Percentiles rank a stretch among this genome's conserved stretches.
These are phyloP conservation scores for Halcyon leucocephala DNA, from an alignment of 2,797 vertebrate species.

Conservation along the genomic window DNA sequence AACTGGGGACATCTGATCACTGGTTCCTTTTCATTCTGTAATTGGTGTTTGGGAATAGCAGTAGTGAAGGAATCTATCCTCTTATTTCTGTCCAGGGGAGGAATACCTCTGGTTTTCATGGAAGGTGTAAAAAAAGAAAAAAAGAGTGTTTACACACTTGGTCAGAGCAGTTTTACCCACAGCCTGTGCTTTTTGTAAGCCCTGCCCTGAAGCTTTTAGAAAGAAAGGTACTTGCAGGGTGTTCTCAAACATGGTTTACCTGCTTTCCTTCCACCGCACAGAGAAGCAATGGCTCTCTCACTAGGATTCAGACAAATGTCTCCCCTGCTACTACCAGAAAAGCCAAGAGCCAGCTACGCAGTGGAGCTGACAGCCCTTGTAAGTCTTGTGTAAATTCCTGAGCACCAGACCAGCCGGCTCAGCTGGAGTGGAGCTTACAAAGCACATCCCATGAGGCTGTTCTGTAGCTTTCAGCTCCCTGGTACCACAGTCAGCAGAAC, in stretches of 20 bases:
- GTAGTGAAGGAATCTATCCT: not conserved
- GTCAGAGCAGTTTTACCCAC: not conserved
- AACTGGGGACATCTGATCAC: not conserved
- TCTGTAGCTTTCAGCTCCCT: not conserved
- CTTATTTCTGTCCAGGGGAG: not conserved
- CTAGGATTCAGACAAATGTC: not conserved
- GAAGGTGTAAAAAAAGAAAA: not conserved
- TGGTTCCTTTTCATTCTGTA: not conserved
- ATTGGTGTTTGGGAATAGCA: not conserved
- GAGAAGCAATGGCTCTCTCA: not conserved
- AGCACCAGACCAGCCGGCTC: not conserved
- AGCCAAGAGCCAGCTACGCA: not conserved
- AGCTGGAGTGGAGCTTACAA: not conserved
- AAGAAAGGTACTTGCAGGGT: not conserved
- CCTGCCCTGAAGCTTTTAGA: not conserved
- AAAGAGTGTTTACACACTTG: not conserved
- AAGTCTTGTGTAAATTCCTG: not conserved
- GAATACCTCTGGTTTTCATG: not conserved
- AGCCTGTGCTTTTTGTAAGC: not conserved
- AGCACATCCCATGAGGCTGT: not conserved
- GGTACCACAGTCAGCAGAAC: not conserved
- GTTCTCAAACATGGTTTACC: not conserved
- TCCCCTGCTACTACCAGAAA: not conserved
- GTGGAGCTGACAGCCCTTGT: not conserved
- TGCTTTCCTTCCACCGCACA: not conserved